Conservation (phyloP, 2,113 vertebrate species). For the Lagenorhynchus albirostris region DNA sequence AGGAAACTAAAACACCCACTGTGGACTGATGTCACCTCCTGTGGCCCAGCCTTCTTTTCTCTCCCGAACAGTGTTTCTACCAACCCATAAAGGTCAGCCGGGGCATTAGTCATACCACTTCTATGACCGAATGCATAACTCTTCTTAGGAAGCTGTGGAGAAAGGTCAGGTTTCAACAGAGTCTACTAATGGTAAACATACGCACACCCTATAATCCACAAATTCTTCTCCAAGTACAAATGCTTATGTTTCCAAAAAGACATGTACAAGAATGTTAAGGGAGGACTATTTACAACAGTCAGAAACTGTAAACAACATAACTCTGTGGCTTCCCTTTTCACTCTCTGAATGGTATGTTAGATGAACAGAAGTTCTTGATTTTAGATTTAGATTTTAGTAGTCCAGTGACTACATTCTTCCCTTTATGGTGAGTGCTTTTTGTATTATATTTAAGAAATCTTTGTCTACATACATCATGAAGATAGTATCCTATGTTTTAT, state of each 20-base stretch:
- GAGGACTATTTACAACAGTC: not conserved
- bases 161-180: not conserved
- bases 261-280: not conserved
- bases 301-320: not conserved
- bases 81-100: not conserved
- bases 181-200: not conserved
- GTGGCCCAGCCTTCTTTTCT: not conserved
- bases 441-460: not conserved
- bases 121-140: not conserved
- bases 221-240: not conserved
- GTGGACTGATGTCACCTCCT: not conserved
- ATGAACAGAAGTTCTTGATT: not conserved
- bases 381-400: not conserved
- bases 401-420: not conserved
- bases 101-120: not conserved
- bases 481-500: not conserved
- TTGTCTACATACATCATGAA: not conserved
- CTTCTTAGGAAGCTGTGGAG: not conserved
- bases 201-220: not conserved
- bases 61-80: not conserved
- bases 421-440: not conserved
- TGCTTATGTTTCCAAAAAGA: not conserved
- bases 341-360: not conserved
- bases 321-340: not conserved
- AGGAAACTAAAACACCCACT: not conserved